Evolutionary conservation across 2,888 invertebrate genomes (phyloP).

Genomic region (Plusia festucae): DNA sequence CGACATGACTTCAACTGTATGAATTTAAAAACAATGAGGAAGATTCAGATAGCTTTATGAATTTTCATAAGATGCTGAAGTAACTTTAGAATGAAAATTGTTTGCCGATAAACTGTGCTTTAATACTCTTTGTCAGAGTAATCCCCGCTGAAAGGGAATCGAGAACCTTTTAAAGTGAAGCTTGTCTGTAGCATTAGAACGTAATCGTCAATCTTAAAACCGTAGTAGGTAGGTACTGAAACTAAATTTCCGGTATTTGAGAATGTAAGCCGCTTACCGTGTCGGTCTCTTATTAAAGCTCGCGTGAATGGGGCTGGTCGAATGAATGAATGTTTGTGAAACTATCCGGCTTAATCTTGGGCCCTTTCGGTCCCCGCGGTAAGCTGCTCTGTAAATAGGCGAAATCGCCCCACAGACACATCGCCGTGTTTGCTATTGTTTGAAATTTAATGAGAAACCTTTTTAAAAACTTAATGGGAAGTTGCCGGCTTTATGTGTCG

Average conservation of each 20-base stretch:
- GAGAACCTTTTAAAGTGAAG: constrained; percentile 32
- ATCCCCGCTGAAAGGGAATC: constrained; percentile 36
- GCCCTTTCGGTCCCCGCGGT: constrained; percentile 57
- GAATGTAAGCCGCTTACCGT: constrained; percentile 78
- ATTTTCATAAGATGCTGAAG: constrained; percentile 9
- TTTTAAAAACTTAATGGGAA: constrained; percentile 62
- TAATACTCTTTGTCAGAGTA: constrained; percentile 44
- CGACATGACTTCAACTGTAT: constrained; percentile 8
- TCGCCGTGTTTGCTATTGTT: constrained; percentile 54
- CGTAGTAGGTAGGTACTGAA: constrained; percentile 57
- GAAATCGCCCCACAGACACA: constrained; percentile 55
- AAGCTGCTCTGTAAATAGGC: constrained; percentile 68
- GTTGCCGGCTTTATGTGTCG: constrained; percentile 48
- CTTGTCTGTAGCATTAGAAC: constrained; percentile 40
- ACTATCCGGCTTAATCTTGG: constrained; percentile 67
- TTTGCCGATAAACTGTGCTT: constrained; percentile 38
- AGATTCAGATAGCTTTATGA: constrained; percentile 11
- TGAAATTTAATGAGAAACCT: constrained; percentile 62
- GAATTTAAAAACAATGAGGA: constrained; percentile 24
- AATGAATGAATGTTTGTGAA: constrained; percentile 72
- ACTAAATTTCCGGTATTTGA: constrained; percentile 74
- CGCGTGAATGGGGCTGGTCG: constrained; percentile 69
- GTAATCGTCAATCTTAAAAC: constrained; percentile 66
- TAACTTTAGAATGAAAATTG: constrained; percentile 30
- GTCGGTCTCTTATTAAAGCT: constrained; percentile 71